phyloP scores from a whole-genome alignment of 2,888 invertebrate genomes.

The Ceriagrion tenellum region DNA sequence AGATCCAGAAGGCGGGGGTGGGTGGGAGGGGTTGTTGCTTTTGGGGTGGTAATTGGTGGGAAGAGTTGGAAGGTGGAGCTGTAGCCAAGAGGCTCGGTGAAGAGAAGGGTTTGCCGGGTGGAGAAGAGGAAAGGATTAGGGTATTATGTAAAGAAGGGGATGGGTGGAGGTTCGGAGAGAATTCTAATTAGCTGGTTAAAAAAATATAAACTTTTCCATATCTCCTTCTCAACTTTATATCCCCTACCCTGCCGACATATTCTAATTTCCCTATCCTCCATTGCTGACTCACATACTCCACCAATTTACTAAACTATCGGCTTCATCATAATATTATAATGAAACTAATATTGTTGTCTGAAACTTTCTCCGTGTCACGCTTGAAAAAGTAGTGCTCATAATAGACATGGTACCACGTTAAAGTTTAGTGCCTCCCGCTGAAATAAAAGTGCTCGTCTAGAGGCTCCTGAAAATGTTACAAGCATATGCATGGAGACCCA shows the following conservation, averaged over 20 bases:
- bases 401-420: not conserved
- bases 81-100: not conserved
- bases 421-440: not conserved
- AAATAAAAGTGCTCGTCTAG: not conserved
- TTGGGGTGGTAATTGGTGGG: constrained; percentile 14
- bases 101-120: not conserved
- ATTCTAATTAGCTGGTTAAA: not conserved
- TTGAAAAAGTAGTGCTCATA: not conserved
- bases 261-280: not conserved
- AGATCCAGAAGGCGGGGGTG: not conserved
- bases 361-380: not conserved
- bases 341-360: too few relatives aligned
- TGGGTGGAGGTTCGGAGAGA: not conserved
- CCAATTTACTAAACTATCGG: not conserved
- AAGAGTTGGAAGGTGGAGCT: not conserved
- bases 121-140: not conserved
- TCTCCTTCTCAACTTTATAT: not conserved
- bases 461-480: not conserved
- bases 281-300: not conserved
- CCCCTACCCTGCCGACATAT: not conserved
- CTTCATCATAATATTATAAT: not conserved
- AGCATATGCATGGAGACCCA: not conserved
- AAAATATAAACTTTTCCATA: not conserved
- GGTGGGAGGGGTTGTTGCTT: not conserved
- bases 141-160: not conserved